Conservation (phyloP, 2,888 invertebrate species). For the Plagodis dolabraria region DNA sequence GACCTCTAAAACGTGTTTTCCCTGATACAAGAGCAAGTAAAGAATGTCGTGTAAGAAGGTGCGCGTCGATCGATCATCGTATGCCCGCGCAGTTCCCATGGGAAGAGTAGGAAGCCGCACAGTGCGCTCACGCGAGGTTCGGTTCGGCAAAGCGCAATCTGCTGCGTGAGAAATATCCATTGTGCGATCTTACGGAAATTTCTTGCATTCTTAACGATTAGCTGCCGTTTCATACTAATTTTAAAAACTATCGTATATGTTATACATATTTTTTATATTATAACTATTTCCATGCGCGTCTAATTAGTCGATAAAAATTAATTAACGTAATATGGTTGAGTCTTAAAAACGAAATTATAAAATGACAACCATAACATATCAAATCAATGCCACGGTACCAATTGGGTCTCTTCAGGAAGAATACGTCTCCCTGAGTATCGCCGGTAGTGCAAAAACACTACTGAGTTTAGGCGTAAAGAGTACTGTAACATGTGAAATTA, state of each 20-base stretch:
- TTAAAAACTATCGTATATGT: neutral
- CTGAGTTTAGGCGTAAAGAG: no score
- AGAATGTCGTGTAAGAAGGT: slow-evolving; percentile 25
- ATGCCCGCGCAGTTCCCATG: slow-evolving; percentile 56
- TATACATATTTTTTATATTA: no score
- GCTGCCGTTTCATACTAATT: neutral
- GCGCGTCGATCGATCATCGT: slow-evolving; percentile 37
- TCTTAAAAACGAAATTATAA: no score
- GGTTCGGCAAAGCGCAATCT: slow-evolving; percentile 47
- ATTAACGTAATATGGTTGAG: no score
- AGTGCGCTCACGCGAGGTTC: slow-evolving; percentile 61
- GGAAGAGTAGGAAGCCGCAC: slow-evolving; percentile 59
- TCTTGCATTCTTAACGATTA: slow-evolving; percentile 20
- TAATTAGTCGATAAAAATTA: no score
- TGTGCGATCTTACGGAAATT: slow-evolving; percentile 38
- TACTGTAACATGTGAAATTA: no score
- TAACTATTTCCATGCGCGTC: no score
- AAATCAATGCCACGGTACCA: no score
- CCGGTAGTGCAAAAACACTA: no score
- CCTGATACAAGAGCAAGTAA: neutral
- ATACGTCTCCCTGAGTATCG: no score
- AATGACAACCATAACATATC: no score
- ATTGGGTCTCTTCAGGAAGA: no score
- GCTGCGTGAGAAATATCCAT: slow-evolving; percentile 55
- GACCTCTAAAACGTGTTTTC: neutral